Evolutionary conservation across 2,113 vertebrate genomes (phyloP).

Genomic region (Erythrolamprus reginae): DNA sequence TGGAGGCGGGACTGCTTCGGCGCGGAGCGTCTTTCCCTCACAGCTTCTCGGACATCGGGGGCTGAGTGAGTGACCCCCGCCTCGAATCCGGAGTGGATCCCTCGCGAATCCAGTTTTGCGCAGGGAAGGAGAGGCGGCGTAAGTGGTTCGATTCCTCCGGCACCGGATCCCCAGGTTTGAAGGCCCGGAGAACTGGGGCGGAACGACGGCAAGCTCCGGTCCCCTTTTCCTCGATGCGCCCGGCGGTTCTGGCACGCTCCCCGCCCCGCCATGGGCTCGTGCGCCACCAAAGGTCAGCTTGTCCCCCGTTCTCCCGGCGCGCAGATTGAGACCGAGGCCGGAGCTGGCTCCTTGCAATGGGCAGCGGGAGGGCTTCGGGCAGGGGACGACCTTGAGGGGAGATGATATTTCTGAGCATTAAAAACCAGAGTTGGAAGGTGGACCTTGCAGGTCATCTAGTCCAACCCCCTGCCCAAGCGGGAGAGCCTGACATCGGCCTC

Average conservation of each 20-base stretch:
- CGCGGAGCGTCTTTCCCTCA: too few relatives aligned
- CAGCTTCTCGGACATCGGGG: neutral
- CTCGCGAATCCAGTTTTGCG: too few relatives aligned
- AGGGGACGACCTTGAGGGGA: neutral
- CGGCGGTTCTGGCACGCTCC: neutral
- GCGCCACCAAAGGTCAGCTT: neutral
- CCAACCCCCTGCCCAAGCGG: too few relatives aligned
- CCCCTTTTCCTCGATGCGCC: neutral
- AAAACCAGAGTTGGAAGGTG: too few relatives aligned
- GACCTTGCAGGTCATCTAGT: too few relatives aligned
- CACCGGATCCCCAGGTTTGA: neutral
- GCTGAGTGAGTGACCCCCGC: neutral
- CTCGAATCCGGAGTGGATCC: too few relatives aligned
- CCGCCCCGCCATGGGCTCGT: neutral
- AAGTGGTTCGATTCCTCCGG: neutral
- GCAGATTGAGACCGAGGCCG: neutral
- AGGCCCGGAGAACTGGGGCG: too few relatives aligned
- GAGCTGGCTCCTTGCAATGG: neutral
- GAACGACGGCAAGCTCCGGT: neutral
- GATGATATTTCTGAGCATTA: too few relatives aligned
- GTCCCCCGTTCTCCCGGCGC: neutral
- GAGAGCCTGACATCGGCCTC: too few relatives aligned
- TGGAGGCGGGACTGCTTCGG: neutral
- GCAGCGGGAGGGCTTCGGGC: neutral
- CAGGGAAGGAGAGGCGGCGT: neutral